phyloP scores from a whole-genome alignment of 23 tunicate genomes.

The Diplosoma virens region DNA sequence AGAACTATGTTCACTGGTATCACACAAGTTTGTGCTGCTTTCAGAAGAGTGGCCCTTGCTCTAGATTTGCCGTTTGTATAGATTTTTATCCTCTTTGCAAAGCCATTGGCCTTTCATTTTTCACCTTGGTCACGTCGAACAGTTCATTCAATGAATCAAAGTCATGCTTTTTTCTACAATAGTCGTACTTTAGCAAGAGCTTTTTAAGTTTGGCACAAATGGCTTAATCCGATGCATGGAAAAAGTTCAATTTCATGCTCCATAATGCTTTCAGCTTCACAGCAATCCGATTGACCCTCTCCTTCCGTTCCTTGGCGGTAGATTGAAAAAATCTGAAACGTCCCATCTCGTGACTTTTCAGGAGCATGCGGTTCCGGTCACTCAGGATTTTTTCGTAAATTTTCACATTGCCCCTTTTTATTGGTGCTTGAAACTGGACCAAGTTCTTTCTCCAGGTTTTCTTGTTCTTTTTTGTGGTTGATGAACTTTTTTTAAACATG shows the following conservation, averaged over 20 bases:
- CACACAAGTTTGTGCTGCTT: too few species aligned
- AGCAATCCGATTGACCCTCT: slow-evolving; percentile 12
- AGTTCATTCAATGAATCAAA: too few species aligned
- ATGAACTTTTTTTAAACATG: slow-evolving; percentile 1
- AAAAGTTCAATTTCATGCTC: slow-evolving; percentile 3
- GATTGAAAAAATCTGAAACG: slow-evolving; percentile 1
- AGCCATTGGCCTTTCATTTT: neutral
- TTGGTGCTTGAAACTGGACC: slow-evolving; percentile 16
- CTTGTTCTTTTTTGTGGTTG: neutral
- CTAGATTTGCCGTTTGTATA: slow-evolving; percentile 6
- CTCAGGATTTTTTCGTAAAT: neutral
- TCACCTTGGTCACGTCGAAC: slow-evolving; percentile 1
- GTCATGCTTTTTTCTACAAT: slow-evolving; percentile 6
- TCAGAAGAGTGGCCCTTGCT: slow-evolving; percentile 4
- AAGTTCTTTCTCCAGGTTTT: too few species aligned
- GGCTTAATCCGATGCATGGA: neutral
- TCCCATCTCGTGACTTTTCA: neutral
- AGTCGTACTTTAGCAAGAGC: slow-evolving; percentile 8
- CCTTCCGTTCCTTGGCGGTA: neutral
- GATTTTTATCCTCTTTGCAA: slow-evolving; percentile 6
- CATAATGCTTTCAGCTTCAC: slow-evolving; percentile 7
- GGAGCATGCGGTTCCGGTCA: slow-evolving; percentile 14
- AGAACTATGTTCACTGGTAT: too few species aligned
- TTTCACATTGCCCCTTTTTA: neutral
- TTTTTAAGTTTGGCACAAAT: slow-evolving; percentile 3